Evolutionary conservation across 37 sponge, comb jelly and placozoan genomes (phyloP).

Genomic region (Haliclona indistincta): DNA sequence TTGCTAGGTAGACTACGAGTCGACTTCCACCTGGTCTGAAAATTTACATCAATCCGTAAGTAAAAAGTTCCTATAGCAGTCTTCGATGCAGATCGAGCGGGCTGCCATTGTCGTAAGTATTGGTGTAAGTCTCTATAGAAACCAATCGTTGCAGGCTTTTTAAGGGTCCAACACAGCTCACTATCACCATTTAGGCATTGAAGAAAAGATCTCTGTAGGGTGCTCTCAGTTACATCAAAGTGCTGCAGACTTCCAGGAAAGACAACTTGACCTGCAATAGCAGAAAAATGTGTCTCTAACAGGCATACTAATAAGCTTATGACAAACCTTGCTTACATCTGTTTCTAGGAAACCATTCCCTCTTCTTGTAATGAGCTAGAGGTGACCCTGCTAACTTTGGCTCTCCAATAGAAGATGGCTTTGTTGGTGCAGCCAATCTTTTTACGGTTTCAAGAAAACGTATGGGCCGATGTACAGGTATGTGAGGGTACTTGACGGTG

Average conservation of each 20-base stretch:
- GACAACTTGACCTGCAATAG: background rate
- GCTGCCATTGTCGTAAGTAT: conserved; percentile 21
- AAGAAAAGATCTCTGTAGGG: conserved; percentile 2
- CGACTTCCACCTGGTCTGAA: conserved; percentile 5
- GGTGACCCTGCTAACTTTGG: conserved; percentile 49
- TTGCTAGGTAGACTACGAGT: conserved; percentile 26
- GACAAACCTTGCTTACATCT: conserved; percentile 18
- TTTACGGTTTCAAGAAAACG: conserved; percentile 39
- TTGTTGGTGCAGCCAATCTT: conserved; percentile 52
- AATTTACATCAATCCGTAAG: conserved; percentile 18
- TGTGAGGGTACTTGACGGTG: conserved; percentile 19
- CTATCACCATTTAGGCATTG: background rate
- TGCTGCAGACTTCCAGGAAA: conserved; percentile 13
- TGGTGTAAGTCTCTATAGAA: conserved; percentile 38
- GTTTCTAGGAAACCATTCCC: conserved; percentile 35
- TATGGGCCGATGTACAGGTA: conserved; percentile 35
- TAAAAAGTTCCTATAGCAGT: conserved; percentile 29
- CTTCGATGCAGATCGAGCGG: conserved; percentile 17
- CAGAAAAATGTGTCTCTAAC: conserved; percentile 1
- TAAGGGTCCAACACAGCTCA: conserved; percentile 1
- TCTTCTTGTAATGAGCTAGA: conserved; percentile 19
- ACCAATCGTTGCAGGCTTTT: background rate
- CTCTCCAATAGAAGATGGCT: conserved; percentile 28
- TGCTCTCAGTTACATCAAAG: conserved; percentile 19
- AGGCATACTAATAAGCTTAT: background rate